Evolutionary conservation across 2,888 invertebrate genomes (phyloP).

Genomic region (Strigamia transsilvanica): DNA sequence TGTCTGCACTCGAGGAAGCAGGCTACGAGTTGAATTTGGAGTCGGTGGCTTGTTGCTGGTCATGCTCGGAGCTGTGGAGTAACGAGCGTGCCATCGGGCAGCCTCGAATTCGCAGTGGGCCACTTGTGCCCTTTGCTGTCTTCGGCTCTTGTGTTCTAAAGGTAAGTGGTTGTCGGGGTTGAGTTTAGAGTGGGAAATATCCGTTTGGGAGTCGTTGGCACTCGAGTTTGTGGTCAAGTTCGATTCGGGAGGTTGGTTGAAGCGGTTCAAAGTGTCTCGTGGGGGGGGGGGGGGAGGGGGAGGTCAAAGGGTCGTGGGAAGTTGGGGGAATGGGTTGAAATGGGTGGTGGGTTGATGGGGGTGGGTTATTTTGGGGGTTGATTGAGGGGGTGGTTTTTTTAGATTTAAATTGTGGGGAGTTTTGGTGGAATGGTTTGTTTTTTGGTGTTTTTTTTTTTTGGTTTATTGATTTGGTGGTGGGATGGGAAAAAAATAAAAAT

Average conservation of each 20-base stretch:
- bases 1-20: constrained; percentile 7
- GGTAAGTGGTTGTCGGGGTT: constrained; percentile 16
- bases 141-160: not conserved
- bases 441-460: not conserved
- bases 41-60: constrained; percentile 28
- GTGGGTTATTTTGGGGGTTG: not conserved
- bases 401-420: too few relatives aligned
- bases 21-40: constrained; percentile 11
- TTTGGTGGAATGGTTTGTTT: too few relatives aligned
- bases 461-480: too few relatives aligned
- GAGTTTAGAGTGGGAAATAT: not conserved
- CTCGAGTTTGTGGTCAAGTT: constrained; percentile 11
- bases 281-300: too few relatives aligned
- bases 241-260: constrained; percentile 6
- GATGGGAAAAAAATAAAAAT: too few relatives aligned
- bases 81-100: constrained; percentile 36
- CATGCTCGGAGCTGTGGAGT: constrained; percentile 42
- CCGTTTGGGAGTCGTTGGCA: not conserved
- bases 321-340: too few relatives aligned
- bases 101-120: constrained; percentile 25
- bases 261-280: not conserved
- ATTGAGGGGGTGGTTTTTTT: not conserved
- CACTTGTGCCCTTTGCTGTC: constrained; percentile 36
- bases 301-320: not conserved
- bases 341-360: too few relatives aligned